A percentile compares a stretch with the other conserved stretches of the same genome.
phyloP scores from a whole-genome alignment of 2,113 vertebrate species.

The Cyphomyrus plagiostoma region DNA sequence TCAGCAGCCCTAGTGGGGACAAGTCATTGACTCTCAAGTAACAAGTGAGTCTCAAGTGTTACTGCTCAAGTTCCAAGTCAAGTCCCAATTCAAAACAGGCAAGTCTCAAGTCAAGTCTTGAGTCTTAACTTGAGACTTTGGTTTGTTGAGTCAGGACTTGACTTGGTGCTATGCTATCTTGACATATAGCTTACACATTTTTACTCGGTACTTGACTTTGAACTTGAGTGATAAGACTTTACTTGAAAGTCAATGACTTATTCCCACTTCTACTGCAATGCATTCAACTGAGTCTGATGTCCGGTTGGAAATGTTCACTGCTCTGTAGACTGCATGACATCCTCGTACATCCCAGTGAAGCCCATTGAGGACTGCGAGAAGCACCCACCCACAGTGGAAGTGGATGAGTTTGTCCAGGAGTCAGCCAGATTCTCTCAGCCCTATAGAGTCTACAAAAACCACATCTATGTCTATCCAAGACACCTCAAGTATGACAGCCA shows the following conservation, averaged over 20 bases:
- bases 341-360: conserved; percentile 86
- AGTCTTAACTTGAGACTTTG: not conserved
- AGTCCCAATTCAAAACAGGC: not conserved
- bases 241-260: not conserved
- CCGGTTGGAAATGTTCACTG: not conserved
- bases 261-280: not conserved
- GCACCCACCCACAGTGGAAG: conserved; percentile 77
- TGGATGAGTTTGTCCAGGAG: conserved; percentile 90
- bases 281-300: not conserved
- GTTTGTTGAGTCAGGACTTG: not conserved
- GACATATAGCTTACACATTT: not conserved
- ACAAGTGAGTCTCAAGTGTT: not conserved
- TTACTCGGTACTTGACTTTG: not conserved
- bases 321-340: conserved; percentile 82
- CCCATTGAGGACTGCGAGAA: conserved; percentile 77
- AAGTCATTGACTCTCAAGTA: not conserved
- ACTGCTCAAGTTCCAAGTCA: not conserved
- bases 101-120: not conserved
- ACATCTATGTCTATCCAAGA: conserved; percentile 93
- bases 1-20: not conserved
- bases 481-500: conserved; percentile 97
- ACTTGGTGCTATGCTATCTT: not conserved
- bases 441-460: conserved; percentile 87
- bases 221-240: not conserved
- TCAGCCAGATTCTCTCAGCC: conserved; percentile 84